A percentile compares a stretch with the other conserved stretches of the same genome.
phyloP scores from a whole-genome alignment of 2,113 vertebrate genomes.

The Phyllopteryx taeniolatus region DNA sequence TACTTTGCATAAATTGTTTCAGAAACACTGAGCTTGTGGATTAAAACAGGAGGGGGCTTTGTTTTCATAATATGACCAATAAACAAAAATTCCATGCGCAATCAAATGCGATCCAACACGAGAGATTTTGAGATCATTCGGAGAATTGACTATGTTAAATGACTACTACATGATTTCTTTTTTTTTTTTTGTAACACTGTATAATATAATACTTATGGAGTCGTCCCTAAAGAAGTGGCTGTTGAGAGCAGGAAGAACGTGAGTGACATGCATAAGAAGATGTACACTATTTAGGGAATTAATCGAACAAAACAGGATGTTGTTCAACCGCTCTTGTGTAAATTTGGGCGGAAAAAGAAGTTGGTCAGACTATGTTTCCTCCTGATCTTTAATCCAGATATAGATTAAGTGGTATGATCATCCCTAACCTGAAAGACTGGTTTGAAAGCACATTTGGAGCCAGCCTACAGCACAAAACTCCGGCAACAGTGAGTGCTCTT shows the following conservation, averaged over 20 bases:
- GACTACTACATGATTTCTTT: not conserved
- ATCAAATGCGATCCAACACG: too few relatives aligned
- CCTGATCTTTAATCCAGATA: conserved; percentile 75
- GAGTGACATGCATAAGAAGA: conserved; percentile 3
- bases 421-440: conserved; percentile 93
- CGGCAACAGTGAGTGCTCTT: conserved; percentile 82
- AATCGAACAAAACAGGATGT: conserved; percentile 39
- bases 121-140: too few relatives aligned
- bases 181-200: not conserved
- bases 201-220: not conserved
- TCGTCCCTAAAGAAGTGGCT: not conserved
- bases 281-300: conserved; percentile 36
- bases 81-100: too few relatives aligned
- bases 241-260: conserved; percentile 4
- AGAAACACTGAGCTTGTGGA: too few relatives aligned
- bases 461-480: conserved; percentile 88
- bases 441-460: conserved; percentile 87
- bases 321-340: conserved; percentile 25
- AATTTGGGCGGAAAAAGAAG: conserved; percentile 10
- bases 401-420: conserved; percentile 86
- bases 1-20: too few relatives aligned
- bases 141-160: too few relatives aligned
- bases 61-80: too few relatives aligned
- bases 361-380: not conserved
- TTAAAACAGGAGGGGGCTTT: too few relatives aligned